phyloP scores from a whole-genome alignment of 2,797 vertebrate genomes.

The Sebastes flavidus region DNA sequence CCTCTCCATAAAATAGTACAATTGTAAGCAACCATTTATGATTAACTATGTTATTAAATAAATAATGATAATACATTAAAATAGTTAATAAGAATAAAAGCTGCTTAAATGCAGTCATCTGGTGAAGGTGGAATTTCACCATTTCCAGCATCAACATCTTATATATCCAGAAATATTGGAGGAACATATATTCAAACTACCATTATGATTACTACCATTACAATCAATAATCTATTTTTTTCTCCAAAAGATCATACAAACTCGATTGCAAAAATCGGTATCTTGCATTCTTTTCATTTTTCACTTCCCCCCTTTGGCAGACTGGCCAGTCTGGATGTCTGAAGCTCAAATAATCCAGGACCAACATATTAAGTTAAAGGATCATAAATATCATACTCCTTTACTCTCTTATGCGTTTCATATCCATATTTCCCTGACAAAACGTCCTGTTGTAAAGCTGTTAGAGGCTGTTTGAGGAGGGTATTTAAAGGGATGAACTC shows the following conservation, averaged over 20 bases:
- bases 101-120: neutral
- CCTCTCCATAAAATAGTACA: neutral
- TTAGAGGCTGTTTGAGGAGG: constrained; percentile 44
- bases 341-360: constrained; percentile 3
- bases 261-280: neutral
- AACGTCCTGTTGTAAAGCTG: constrained; percentile 32
- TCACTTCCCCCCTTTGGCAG: neutral
- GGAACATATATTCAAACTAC: neutral
- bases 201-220: neutral
- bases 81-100: neutral
- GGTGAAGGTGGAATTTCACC: no score
- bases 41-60: neutral
- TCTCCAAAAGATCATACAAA: neutral
- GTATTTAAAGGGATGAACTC: constrained; percentile 59
- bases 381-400: constrained; percentile 33
- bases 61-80: neutral
- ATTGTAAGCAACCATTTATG: neutral
- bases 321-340: neutral
- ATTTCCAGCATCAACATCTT: neutral
- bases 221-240: no score
- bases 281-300: neutral
- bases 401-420: constrained; percentile 12
- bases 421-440: constrained; percentile 47
- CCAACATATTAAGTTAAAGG: constrained; percentile 19
- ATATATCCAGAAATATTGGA: neutral